These are phyloP conservation scores for Branchipolynoe longqiensis DNA, from an alignment of 2,888 invertebrate species.

Conservation along the genomic window DNA sequence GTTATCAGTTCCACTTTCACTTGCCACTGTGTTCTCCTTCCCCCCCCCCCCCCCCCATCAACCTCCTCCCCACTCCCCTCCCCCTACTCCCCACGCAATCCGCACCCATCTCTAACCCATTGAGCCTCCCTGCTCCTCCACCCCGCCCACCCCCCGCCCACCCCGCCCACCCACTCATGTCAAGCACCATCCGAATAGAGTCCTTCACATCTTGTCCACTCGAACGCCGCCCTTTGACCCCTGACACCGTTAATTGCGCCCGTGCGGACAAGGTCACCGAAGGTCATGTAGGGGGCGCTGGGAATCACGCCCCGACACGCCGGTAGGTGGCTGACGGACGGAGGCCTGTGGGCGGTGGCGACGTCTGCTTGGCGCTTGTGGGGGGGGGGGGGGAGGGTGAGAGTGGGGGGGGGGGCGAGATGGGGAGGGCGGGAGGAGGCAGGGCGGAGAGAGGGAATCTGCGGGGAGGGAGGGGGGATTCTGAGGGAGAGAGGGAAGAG, in stretches of 20 bases:
- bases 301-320: not conserved
- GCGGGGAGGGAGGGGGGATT: no score
- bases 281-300: conserved; percentile 13
- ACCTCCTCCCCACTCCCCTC: not conserved
- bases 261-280: conserved; percentile 5
- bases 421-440: no score
- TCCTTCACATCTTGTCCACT: not conserved
- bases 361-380: no score
- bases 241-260: conserved; percentile 37
- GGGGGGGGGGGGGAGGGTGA: not conserved
- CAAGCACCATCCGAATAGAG: no score
- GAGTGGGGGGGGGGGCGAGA: no score
- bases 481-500: no score
- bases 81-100: not conserved
- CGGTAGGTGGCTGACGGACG: not conserved
- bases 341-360: not conserved
- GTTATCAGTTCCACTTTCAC: no score
- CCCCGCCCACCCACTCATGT: no score
- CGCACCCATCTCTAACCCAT: not conserved
- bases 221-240: conserved; percentile 29
- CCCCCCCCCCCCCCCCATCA: no score
- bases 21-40: no score
- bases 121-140: not conserved
- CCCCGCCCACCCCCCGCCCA: not conserved
- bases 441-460: no score